Evolutionary conservation across 30 jellyfish, hydroid and myxozoan species (phyloP), one percentile per base, ranked within the genome.

Genomic region (Mastigias papua): DNA sequence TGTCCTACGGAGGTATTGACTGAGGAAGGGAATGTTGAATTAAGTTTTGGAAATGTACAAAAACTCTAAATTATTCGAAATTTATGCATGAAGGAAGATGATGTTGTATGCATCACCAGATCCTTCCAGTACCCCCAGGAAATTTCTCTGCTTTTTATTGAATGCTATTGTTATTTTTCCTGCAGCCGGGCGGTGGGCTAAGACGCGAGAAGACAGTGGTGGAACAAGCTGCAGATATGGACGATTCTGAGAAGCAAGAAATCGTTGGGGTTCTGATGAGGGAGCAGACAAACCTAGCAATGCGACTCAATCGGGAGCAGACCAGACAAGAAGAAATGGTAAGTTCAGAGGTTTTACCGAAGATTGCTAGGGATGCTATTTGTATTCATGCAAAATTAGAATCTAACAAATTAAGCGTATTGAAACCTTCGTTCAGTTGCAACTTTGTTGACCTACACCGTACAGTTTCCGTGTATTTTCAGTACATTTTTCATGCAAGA

Each of bases 161-260:
- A n/a, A n/a, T n/a, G n/a, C n/a, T n/a, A n/a, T n/a, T n/a, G n/a
- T n/a, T n/a, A n/a, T n/a, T n/a, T n/a, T 19, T 30, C 61, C 61
- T 61, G 20, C 48, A 79, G 97, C 89, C 92, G 33, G 97, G 98
- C 9, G 96, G 96, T 19, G 98, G 97, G 6, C 63, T 93, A 88
- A 69, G 95, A 31, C 89, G 98, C 30, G 98, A 93, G 96, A 93
- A 93, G 61, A 93, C 98, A 1, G 97, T 89, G 30, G 98, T 93
- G 27, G 96, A 93, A 65, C 92, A 93, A 65, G 98, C 98, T 0
- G 98, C 94, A 0, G 97, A 93, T 25, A 93, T 93, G 86, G 92
- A 91, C 20, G 97, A 93, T 46, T 69, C 90, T 2, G 81, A 89
- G 76, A 93, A 93, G 88, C 54, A 84, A 37, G 94, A 93, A 69